Evolutionary conservation across 2,888 invertebrate genomes (phyloP).

Genomic region (Euproctis similis): DNA sequence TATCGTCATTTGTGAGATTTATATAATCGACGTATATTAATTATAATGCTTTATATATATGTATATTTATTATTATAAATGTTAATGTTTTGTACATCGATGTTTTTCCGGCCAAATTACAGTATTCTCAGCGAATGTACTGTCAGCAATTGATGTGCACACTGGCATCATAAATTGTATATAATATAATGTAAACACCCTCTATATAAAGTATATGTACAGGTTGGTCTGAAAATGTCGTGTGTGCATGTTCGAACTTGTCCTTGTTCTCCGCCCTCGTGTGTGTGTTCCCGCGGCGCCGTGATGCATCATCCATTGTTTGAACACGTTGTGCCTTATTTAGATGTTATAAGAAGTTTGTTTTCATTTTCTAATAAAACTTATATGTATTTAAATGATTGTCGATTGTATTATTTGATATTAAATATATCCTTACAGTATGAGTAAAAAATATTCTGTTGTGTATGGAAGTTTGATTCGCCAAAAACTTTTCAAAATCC

Average conservation of each 20-base stretch:
- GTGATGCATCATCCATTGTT: conserved; percentile 29
- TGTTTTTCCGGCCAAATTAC: conserved; percentile 36
- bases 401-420: too few relatives aligned
- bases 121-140: conserved; percentile 22
- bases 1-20: conserved; percentile 19
- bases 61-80: conserved; percentile 12
- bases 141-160: conserved; percentile 15
- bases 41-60: conserved; percentile 10
- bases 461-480: too few relatives aligned
- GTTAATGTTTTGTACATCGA: conserved; percentile 25
- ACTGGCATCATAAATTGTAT: conserved; percentile 32
- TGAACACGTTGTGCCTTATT: conserved; percentile 71
- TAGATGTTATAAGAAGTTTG: conserved; percentile 71
- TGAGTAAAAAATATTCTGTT: too few relatives aligned
- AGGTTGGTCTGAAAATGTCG: conserved; percentile 28
- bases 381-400: conserved; percentile 66
- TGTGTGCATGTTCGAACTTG: conserved; percentile 25
- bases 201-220: conserved; percentile 39
- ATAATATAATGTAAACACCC: conserved; percentile 40
- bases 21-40: conserved; percentile 8
- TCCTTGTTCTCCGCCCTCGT: conserved; percentile 16
- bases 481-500: too few relatives aligned
- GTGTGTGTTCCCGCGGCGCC: conserved; percentile 9
- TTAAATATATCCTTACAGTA: too few relatives aligned
- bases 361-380: conserved; percentile 73